Evolutionary conservation across 1,140 invertebrate genomes (phyloP).

Genomic region (Himalopsyche phryganea): DNA sequence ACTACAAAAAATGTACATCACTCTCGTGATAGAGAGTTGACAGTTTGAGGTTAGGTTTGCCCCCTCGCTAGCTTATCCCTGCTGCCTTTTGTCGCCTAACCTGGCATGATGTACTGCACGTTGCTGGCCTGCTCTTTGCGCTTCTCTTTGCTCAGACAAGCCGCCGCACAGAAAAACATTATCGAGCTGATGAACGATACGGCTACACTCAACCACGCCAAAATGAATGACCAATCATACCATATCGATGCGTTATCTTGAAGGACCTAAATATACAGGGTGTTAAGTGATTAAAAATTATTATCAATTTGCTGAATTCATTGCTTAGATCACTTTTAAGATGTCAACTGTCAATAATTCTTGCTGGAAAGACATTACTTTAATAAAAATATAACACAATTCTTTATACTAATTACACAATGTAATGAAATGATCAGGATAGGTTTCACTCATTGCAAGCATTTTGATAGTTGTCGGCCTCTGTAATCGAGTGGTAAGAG

Average conservation of each 20-base stretch:
- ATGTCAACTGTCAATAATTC: too few species aligned
- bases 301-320: too few species aligned
- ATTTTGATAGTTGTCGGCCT: too few species aligned
- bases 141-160: slow-evolving; percentile 71
- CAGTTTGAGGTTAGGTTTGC: not conserved
- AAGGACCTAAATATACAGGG: slow-evolving; percentile 57
- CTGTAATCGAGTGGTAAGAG: too few species aligned
- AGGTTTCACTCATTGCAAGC: too few species aligned
- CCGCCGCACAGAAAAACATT: slow-evolving; percentile 74
- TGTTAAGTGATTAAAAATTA: too few species aligned
- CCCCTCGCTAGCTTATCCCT: not conserved
- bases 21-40: not conserved
- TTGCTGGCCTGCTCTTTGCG: slow-evolving; percentile 67
- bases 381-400: too few species aligned
- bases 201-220: slow-evolving; percentile 77
- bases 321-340: too few species aligned
- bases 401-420: too few species aligned
- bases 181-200: slow-evolving; percentile 71
- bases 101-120: slow-evolving; percentile 86
- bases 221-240: slow-evolving; percentile 82
- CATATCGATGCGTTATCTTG: slow-evolving; percentile 65
- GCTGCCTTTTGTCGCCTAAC: slow-evolving; percentile 46
- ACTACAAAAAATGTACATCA: slow-evolving; percentile 4
- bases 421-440: too few species aligned
- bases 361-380: too few species aligned